Evolutionary conservation across 2,113 vertebrate genomes (phyloP).

Genomic region (Lota lota): DNA sequence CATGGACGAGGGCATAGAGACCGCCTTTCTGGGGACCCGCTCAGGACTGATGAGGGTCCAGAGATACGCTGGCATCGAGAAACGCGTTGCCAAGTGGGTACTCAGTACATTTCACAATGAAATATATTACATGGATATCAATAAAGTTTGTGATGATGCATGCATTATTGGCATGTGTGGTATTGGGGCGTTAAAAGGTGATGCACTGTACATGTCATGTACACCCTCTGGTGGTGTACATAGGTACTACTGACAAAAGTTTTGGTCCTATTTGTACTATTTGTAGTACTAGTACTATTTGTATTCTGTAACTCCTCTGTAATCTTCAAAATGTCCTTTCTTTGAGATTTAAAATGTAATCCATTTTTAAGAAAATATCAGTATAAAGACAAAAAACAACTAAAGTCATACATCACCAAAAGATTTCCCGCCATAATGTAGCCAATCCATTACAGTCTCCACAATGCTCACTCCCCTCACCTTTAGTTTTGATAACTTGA

Average conservation of each 20-base stretch:
- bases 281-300: too few species aligned
- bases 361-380: too few species aligned
- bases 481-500: too few species aligned
- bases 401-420: too few species aligned
- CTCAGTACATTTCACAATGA: neutral
- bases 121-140: neutral
- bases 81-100: slow-evolving; percentile 82
- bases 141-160: neutral
- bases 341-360: too few species aligned
- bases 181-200: neutral
- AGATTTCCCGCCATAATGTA: too few species aligned
- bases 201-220: neutral
- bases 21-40: slow-evolving; percentile 89
- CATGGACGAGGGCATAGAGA: slow-evolving; percentile 76
- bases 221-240: slow-evolving; percentile 21
- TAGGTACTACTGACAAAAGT: neutral
- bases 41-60: slow-evolving; percentile 84
- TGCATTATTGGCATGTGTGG: neutral
- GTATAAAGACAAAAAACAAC: too few species aligned
- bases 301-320: too few species aligned
- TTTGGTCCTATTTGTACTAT: too few species aligned
- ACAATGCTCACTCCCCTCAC: too few species aligned
- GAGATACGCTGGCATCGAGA: slow-evolving; percentile 83
- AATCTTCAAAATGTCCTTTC: too few species aligned
- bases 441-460: too few species aligned